Base-by-base conservation (phyloP, 2,888 invertebrate species). In the Ichneumon xanthorius region DNA sequence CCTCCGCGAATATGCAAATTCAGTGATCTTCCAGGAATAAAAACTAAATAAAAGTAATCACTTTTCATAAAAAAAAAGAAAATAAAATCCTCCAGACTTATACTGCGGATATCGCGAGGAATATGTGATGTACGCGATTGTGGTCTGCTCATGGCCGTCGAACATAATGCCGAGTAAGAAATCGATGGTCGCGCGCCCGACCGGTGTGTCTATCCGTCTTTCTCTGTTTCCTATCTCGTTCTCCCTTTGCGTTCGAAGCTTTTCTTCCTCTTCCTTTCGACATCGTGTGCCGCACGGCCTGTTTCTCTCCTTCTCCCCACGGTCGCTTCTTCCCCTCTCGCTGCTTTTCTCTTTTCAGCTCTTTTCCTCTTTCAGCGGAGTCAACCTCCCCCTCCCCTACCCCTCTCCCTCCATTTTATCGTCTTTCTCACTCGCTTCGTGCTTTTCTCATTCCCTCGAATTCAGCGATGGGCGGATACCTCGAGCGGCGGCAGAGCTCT, bases 101-200 rank as follows among this genome's bases (percentile, higher is more conserved):
- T 48, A 50, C 48, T 37, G 63, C 50, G 55, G 67, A 67, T 67
- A 55, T 67, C 67, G 53, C 16, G 14, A 22, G 26, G 26, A 53
- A 61, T 75, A 45, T 72, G 61, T 78, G 50, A 65, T 48, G 78
- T 79, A 79, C 70, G 61, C 48, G 61, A 70, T 78, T 71, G 70
- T 45, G 37, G 37, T 82, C 45, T 45, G 48, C 19, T 71, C 89
- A 87, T 72, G 85, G 78, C 84, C 86, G 87, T 83, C 85, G 82
- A 88, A 87, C 88, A 88, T 89, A 89, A 89, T 89, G 86, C 89
- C 88, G 88, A 85, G 87, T 86, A 87, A 90, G 90, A 90, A 90
- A 90, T 90, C 90, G 89, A 90, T 90, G 89, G 86, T 86, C 87
- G 82, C 73, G 55, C 40, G 33, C 61, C 55, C 76, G 71, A 71